Evolutionary conservation across 1,140 invertebrate genomes (phyloP), one percentile per base, ranked within the genome.

Genomic region (Ruditapes philippinarum): DNA sequence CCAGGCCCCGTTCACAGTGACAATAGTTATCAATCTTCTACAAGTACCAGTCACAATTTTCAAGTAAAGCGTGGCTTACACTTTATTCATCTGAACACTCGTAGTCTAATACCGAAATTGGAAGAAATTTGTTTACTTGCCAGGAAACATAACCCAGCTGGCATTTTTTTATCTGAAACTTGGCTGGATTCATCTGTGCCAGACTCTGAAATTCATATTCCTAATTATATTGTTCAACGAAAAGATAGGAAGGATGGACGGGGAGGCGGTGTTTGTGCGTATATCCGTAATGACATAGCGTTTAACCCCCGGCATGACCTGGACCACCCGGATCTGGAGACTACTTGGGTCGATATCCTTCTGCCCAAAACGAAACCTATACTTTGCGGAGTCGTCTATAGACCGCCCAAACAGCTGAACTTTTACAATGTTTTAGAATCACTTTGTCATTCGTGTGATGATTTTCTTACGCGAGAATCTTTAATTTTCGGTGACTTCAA

Each of bases 1-100:
- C 74, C 74, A 78, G 74, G 74, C 17, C 70, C 70, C 33, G 31
- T 33, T 73, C 68, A 33, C 31, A 38, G 40, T 25, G 38, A 49
- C n/a, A 25, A 17, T 25, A 49, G 40, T 49, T 17, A 78, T 28
- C 45, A 45, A 28, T 49, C 38, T 22, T 78, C n/a, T 28, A 33
- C 25, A 22, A n/a, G 25, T 74, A 74, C 19, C 33, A 22, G 33
- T 33, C 33, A 74, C 38, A 33, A 74, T 19, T 22, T 40, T 74
- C 33, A 25, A 25, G 19, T 17, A 36, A 78, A 78, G n/a, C 42
- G 74, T 78, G 74, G 74, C 42, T 51, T 78, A 78, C 36, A 78
- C 36, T 78, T 78, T 51, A 78, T 78, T 78, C 74, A 78, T 51
- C 17, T 78, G 25, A 78, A 78, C 45, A 31, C 38, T 22, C 17